Conservation (phyloP, 2,113 vertebrate species). For the Dicerorhinus sumatrensis region DNA sequence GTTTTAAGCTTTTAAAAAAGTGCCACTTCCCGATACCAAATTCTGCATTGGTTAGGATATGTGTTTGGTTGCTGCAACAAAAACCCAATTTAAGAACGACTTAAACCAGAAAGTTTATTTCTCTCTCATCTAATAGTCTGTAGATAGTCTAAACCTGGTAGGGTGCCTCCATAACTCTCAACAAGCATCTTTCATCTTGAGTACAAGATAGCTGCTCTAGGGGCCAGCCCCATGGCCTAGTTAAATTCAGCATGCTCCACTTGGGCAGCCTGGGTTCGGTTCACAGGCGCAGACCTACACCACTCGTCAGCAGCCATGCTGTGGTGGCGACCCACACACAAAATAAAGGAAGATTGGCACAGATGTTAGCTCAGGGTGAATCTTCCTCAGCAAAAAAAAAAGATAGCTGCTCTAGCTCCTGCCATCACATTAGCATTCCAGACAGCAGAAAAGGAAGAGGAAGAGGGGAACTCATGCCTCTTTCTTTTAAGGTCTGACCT, state of each 20-base stretch:
- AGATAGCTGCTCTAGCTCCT: neutral
- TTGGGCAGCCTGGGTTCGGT: too few species aligned
- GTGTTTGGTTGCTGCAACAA: neutral
- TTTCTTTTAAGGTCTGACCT: neutral
- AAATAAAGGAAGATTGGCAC: too few species aligned
- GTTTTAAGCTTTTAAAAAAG: conserved; percentile 26
- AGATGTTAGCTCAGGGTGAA: too few species aligned
- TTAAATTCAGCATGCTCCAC: too few species aligned
- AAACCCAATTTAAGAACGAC: neutral
- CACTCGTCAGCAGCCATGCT: too few species aligned
- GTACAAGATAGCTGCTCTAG: neutral
- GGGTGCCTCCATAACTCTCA: neutral
- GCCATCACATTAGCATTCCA: neutral
- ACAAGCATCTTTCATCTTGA: neutral
- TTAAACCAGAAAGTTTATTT: neutral
- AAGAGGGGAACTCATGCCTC: neutral
- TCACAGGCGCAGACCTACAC: too few species aligned
- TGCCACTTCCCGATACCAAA: neutral
- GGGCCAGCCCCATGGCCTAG: too few species aligned
- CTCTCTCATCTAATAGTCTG: neutral
- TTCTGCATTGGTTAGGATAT: neutral
- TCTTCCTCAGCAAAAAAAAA: neutral
- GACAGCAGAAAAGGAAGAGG: neutral
- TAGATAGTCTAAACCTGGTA: neutral
- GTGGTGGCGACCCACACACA: too few species aligned